Evolutionary conservation across 2,797 vertebrate species (phyloP), one percentile per base, ranked within the genome.

Genomic region (Molossus alvarezi): DNA sequence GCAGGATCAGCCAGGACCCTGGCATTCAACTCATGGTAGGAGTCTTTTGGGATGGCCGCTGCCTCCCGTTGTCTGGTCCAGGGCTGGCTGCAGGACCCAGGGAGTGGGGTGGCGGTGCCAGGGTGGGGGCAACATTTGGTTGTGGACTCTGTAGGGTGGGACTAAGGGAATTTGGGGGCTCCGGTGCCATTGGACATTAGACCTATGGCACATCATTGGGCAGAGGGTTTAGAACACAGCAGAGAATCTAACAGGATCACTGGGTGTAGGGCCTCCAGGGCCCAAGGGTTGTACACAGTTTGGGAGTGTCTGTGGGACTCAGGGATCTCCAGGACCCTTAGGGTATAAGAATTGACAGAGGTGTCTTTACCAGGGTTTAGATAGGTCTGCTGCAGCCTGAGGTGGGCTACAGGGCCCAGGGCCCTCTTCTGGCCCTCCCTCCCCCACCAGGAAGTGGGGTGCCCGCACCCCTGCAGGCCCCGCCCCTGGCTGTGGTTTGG

Each of bases 11-110:
- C 96, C 98, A 94, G 96, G 98, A 98, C 90, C 98, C 98, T 71
- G 96, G 92, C 12, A 95, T 99, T 69, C 97, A 98, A 98, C 98
- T 99, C 12, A 99, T 98, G 98, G 99, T 99, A 99, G 17, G 98
- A 98, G 89, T 57, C 27, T 48, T 6, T 15, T 10, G 67, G 29
- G 76, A 13, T 10, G 60, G 60, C 21, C 33, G 5, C 76, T 2
- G 0, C 29, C 6, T n/a, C 17, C 27, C 21, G 33, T 2, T 20
- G 3, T 25, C 3, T 7, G 1, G 1, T 25, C 57, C 33, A 13
- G 72, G 55, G 62, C 80, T 0, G 2, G 23, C 53, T 9, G 20
- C 18, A 27, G 53, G 45, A 23, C 51, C 25, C 41, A 4, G 90
- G n/a, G 18, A 33, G 85, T 2, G 14, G 60, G 21, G 3, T 10